Evolutionary conservation across 2,888 invertebrate species (phyloP).

Genomic region (Ophion ventricosus): DNA sequence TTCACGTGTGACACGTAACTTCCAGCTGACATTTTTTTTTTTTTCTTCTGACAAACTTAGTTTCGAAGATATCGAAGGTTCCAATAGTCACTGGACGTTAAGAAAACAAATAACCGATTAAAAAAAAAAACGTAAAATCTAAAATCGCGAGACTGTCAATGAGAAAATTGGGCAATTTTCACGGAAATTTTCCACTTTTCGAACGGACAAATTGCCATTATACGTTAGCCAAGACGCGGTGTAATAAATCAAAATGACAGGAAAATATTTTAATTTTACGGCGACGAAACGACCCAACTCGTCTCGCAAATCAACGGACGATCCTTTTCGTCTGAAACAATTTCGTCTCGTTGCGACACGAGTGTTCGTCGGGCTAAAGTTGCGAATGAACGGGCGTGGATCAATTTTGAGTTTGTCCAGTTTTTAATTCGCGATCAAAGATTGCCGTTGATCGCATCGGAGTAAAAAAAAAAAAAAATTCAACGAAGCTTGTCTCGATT

Average conservation of each 20-base stretch:
- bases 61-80: too few species aligned
- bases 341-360: neutral
- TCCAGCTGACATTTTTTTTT: too few species aligned
- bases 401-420: neutral
- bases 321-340: neutral
- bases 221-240: neutral
- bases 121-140: too few species aligned
- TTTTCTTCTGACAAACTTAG: too few species aligned
- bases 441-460: too few species aligned
- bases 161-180: neutral
- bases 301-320: neutral
- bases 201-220: constrained; percentile 1
- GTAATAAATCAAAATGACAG: constrained; percentile 23
- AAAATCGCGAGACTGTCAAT: neutral
- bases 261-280: neutral
- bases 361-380: too few species aligned
- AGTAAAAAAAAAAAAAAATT: too few species aligned
- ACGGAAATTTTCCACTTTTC: neutral
- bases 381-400: too few species aligned
- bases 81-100: too few species aligned
- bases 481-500: too few species aligned
- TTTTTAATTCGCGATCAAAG: neutral
- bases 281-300: neutral
- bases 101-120: too few species aligned
- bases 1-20: too few species aligned